Evolutionary conservation across 2,113 vertebrate genomes (phyloP).

Genomic region (Lagopus muta): DNA sequence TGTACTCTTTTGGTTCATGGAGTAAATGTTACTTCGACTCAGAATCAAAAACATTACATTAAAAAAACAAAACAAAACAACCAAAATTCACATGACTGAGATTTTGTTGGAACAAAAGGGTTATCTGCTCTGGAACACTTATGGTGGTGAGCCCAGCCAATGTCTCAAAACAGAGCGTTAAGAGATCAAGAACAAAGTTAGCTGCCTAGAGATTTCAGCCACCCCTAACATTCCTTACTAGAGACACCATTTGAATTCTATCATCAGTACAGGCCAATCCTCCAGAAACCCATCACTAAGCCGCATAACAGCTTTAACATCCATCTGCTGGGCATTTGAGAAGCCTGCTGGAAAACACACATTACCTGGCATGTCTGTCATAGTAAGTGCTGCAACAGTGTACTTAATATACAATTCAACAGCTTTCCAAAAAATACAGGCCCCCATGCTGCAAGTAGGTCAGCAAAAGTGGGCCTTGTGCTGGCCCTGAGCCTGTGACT

Average conservation of each 20-base stretch:
- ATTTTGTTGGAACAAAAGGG: background rate
- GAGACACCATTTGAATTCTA: background rate
- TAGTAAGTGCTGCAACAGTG: background rate
- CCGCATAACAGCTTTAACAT: background rate
- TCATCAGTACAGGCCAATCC: background rate
- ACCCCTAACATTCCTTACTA: background rate
- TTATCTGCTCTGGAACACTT: background rate
- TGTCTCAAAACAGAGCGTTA: background rate
- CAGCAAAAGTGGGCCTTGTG: slow-evolving; percentile 6
- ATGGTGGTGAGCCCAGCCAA: background rate
- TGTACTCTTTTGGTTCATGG: background rate
- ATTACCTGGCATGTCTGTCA: background rate
- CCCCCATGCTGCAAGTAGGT: slow-evolving; percentile 43
- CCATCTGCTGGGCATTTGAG: background rate
- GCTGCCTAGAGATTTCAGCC: background rate
- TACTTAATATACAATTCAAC: background rate
- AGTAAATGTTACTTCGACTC: background rate
- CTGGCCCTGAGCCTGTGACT: background rate
- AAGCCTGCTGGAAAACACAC: background rate
- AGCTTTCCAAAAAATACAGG: slow-evolving; percentile 34
- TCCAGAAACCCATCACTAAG: background rate
- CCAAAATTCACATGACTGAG: background rate
- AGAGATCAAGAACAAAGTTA: background rate
- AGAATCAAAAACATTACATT: background rate
- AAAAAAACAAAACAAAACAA: background rate